Percentiles rank a stretch among this genome's conserved stretches.
Conservation (phyloP, 1,140 invertebrate genomes). For the Magallana angulata region DNA sequence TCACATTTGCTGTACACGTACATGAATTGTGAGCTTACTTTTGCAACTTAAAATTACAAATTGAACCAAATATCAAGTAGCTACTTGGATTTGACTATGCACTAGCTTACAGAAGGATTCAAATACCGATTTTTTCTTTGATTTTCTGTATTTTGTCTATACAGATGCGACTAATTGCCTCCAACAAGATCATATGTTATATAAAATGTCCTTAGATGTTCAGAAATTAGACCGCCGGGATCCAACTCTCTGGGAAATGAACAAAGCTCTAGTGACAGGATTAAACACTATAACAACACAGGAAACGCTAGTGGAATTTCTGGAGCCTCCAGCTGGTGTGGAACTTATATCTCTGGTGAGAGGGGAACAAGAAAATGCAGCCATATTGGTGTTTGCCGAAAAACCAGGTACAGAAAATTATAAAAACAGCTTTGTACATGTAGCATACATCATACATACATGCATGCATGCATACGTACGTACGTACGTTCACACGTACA, state of each 20-base stretch:
- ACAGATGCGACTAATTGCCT: neutral
- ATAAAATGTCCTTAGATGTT: neutral
- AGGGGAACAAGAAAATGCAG: neutral
- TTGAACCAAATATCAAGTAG: no score
- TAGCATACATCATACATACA: no score
- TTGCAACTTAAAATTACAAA: no score
- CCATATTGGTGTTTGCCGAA: constrained; percentile 42
- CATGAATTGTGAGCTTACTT: no score
- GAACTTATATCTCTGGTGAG: constrained; percentile 8
- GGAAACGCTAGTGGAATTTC: constrained; percentile 47
- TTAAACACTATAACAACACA: neutral
- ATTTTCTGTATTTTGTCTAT: neutral
- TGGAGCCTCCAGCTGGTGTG: constrained; percentile 40
- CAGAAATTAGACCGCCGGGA: neutral
- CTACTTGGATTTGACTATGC: no score
- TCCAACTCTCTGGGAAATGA: constrained; percentile 29
- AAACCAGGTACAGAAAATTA: constrained; percentile 20
- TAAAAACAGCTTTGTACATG: no score
- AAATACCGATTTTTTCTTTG: no score
- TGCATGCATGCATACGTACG: no score
- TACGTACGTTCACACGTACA: no score
- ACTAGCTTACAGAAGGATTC: no score
- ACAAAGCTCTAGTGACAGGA: constrained; percentile 40
- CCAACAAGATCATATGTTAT: neutral
- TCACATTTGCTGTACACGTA: no score